Conservation (phyloP, 1,140 invertebrate genomes). For the Anastrepha obliqua region DNA sequence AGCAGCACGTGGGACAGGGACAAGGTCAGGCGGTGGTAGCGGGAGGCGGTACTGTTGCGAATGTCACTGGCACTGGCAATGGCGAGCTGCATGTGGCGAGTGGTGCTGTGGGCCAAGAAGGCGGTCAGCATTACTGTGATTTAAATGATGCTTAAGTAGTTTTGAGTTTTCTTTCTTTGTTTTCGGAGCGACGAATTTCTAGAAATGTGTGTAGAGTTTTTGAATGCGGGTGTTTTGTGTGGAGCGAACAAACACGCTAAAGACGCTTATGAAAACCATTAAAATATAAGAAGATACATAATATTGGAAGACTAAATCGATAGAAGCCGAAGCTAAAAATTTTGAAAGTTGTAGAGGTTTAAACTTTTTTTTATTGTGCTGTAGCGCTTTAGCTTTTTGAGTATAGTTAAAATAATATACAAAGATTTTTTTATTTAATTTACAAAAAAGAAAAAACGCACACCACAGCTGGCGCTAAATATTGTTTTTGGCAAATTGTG, state of each 20-base stretch:
- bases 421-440: too few relatives aligned
- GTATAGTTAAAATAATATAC: too few relatives aligned
- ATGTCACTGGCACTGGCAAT: not conserved
- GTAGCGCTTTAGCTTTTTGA: not conserved
- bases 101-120: constrained; percentile 19
- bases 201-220: not conserved
- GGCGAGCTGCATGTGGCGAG: not conserved
- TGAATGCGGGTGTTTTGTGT: not conserved
- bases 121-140: constrained; percentile 64
- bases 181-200: not conserved
- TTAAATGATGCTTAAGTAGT: constrained; percentile 67
- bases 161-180: not conserved
- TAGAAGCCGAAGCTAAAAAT: constrained; percentile 6
- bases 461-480: too few relatives aligned
- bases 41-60: not conserved
- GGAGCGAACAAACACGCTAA: not conserved
- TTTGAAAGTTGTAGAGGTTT: not conserved
- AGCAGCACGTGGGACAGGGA: constrained; percentile 43
- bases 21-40: not conserved
- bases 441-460: too few relatives aligned
- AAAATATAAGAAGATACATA: not conserved
- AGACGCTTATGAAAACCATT: constrained; percentile 34
- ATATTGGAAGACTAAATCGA: not conserved
- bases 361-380: not conserved
- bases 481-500: too few relatives aligned